phyloP scores from a whole-genome alignment of 1,140 invertebrate species.

The Dolichoris vasculosae region DNA sequence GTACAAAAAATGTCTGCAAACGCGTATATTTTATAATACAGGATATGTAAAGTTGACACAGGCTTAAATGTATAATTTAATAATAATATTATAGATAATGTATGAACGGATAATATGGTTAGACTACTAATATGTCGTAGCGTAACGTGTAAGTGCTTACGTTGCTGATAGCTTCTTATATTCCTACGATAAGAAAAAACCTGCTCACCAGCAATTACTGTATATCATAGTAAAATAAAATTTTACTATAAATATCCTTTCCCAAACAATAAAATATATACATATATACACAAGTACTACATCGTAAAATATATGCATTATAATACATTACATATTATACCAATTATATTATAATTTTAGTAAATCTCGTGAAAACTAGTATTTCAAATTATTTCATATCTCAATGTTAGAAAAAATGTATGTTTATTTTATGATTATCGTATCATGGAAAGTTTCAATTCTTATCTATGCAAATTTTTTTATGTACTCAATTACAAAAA shows the following conservation, averaged over 20 bases:
- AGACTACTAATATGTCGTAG: background rate
- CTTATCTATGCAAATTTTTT: too few species aligned
- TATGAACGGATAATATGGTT: background rate
- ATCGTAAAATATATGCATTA: background rate
- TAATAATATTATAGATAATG: background rate
- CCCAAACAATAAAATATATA: conserved; percentile 1
- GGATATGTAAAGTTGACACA: background rate
- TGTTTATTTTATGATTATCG: too few species aligned
- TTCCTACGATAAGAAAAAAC: background rate
- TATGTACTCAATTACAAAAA: too few species aligned
- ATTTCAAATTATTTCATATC: background rate
- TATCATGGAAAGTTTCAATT: too few species aligned
- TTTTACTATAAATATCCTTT: background rate
- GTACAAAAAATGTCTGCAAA: background rate
- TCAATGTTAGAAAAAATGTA: background rate
- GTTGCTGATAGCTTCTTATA: background rate
- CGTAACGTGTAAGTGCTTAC: background rate
- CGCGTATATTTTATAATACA: background rate
- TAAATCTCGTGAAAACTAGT: background rate
- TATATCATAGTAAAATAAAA: background rate
- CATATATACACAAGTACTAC: background rate
- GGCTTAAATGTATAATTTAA: background rate
- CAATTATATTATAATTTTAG: background rate
- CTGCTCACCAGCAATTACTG: background rate
- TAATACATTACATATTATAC: background rate